Evolutionary conservation across 2,888 invertebrate species (phyloP).

Genomic region (Aromia moschata): DNA sequence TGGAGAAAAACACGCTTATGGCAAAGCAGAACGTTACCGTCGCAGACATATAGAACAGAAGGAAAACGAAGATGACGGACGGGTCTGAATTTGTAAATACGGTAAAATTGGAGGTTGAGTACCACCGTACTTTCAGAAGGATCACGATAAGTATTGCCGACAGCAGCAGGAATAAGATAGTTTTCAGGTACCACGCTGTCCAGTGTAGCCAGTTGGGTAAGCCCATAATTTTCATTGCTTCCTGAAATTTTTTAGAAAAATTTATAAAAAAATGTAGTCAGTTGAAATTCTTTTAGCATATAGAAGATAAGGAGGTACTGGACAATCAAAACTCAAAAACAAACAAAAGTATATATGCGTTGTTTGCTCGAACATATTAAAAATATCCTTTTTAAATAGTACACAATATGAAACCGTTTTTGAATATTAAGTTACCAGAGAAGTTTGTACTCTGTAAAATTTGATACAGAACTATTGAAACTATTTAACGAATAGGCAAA

Average conservation of each 20-base stretch:
- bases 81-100: conserved; percentile 77
- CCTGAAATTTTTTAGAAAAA: conserved; percentile 57
- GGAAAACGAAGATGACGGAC: conserved; percentile 73
- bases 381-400: too few relatives aligned
- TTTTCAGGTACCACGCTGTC: conserved; percentile 85
- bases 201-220: conserved; percentile 85
- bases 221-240: conserved; percentile 94
- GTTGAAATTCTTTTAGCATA: background rate
- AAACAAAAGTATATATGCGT: too few relatives aligned
- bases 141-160: conserved; percentile 68
- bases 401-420: too few relatives aligned
- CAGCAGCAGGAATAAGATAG: conserved; percentile 72
- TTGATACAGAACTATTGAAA: too few relatives aligned
- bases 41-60: conserved; percentile 75
- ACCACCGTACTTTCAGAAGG: conserved; percentile 64
- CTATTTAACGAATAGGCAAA: too few relatives aligned
- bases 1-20: conserved; percentile 81
- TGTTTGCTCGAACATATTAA: too few relatives aligned
- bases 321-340: too few relatives aligned
- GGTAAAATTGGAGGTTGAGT: conserved; percentile 61
- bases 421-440: too few relatives aligned
- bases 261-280: background rate
- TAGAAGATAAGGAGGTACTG: too few relatives aligned
- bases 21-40: conserved; percentile 82
- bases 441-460: too few relatives aligned